phyloP scores from a whole-genome alignment of 2,797 vertebrate genomes.

The Lophotriccus pileatus region DNA sequence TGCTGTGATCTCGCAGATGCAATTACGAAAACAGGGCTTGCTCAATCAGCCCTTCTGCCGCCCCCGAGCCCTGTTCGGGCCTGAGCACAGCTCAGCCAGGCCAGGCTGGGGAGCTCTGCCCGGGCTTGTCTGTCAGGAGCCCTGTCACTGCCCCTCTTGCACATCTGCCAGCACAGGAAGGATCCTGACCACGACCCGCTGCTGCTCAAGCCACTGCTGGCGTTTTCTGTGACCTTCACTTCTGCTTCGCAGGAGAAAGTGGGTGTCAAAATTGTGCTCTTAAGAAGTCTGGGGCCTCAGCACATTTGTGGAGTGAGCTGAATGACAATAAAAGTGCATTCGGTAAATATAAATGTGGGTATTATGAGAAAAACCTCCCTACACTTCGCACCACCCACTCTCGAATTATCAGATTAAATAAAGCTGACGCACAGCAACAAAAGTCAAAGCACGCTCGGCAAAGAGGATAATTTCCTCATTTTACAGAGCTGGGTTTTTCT shows the following conservation, averaged over 20 bases:
- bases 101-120: neutral
- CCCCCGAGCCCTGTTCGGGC: neutral
- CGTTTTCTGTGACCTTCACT: neutral
- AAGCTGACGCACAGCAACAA: slow-evolving; percentile 13
- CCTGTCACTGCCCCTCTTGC: neutral
- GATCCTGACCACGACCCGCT: neutral
- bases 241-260: neutral
- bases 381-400: slow-evolving; percentile 13
- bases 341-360: slow-evolving; percentile 35
- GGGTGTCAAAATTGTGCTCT: slow-evolving; percentile 23
- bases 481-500: slow-evolving; percentile 1
- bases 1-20: neutral
- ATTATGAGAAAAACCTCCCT: slow-evolving; percentile 42
- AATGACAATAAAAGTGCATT: slow-evolving; percentile 44
- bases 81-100: neutral
- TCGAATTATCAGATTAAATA: slow-evolving; percentile 17
- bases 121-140: neutral
- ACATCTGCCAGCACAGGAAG: neutral
- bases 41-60: neutral
- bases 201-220: neutral
- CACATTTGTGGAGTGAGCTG: slow-evolving; percentile 40
- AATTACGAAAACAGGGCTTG: neutral
- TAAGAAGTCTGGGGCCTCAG: slow-evolving; percentile 31
- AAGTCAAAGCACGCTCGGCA: slow-evolving; percentile 11
- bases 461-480: slow-evolving; percentile 1